Evolutionary conservation across 1,140 invertebrate species (phyloP), one percentile per base, ranked within the genome.

Genomic region (Drosophila mayri): DNA sequence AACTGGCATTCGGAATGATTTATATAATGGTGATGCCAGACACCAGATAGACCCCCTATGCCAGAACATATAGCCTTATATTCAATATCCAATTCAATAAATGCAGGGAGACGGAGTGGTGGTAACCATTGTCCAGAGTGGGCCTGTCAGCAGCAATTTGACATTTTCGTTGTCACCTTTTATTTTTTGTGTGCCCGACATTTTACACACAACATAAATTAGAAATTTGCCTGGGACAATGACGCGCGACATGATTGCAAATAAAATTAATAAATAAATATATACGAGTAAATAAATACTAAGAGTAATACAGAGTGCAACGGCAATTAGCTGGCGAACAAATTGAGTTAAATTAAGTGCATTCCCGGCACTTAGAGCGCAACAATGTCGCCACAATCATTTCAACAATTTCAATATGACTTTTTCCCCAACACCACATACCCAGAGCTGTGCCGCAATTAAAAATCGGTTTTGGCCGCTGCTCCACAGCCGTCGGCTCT

Each of bases 121-220:
- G 50, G 47, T 49, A 44, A 52, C 79, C 70, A 86, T 76, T 87
- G 83, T 86, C 75, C 67, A 66, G 83, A 60, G 52, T 40, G 30
- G 46, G 57, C 67, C 75, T 87, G 83, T 87, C 83, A 83, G 66
- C 83, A 60, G 49, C 84, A 79, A 85, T 85, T 88, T 90, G 85
- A 88, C 85, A 88, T 90, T 85, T 88, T 63, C 60, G 62, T 70
- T 88, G 84, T 88, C 84, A 81, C 65, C 81, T 90, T 44, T 41
- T 41, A 18, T 18, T 41, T 10, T 41, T 41, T 84, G 77, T 75
- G 50, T 63, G 85, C 71, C 74, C 61, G 85, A 88, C 85, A 90
- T 75, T 90, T 78, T 70, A 88, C 85, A 88, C 85, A 90, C 65
- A 90, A 84, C 81, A 90, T 90, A 88, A 88, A 90, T 88, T 81